phyloP scores from a whole-genome alignment of 2,797 vertebrate genomes.

The Pangasius sanitwongsei region DNA sequence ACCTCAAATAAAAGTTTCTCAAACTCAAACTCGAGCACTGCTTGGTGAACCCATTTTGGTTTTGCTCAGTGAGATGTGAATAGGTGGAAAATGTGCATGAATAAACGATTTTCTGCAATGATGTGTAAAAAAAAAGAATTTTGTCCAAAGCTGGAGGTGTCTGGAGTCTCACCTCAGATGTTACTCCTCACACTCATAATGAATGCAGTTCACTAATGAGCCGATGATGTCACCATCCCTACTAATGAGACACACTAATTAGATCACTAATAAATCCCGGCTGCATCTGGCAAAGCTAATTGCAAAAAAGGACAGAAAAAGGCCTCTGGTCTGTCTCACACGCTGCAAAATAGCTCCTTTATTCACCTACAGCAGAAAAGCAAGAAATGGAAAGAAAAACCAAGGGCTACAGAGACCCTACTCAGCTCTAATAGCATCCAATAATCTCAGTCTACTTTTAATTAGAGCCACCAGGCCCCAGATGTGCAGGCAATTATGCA shows the following conservation, averaged over 20 bases:
- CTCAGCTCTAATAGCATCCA: constrained; percentile 11
- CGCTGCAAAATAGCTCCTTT: constrained; percentile 1
- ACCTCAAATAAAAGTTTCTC: neutral
- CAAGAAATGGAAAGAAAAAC: constrained; percentile 10
- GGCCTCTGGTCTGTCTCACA: neutral
- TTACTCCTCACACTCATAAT: constrained; percentile 68
- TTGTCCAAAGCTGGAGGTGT: constrained; percentile 8
- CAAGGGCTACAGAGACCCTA: constrained; percentile 15
- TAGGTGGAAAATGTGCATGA: neutral
- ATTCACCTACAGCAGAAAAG: constrained; percentile 5
- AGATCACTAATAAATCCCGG: constrained; percentile 67
- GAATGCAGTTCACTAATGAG: constrained; percentile 72
- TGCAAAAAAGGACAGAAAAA: constrained; percentile 30
- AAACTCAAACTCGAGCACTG: neutral
- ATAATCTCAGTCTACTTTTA: constrained; percentile 41
- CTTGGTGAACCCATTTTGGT: neutral
- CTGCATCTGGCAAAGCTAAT: constrained; percentile 49
- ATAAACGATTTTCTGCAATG: neutral
- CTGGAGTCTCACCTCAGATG: constrained; percentile 54
- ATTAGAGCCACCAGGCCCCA: constrained; percentile 49
- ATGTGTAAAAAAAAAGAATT: constrained; percentile 14
- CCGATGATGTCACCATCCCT: constrained; percentile 67
- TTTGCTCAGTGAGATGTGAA: neutral
- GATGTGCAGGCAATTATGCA: constrained; percentile 53
- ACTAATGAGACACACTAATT: constrained; percentile 73